A percentile compares a stretch with the other conserved stretches of the same genome.
Conservation (phyloP, 2,888 invertebrate species). For the Ophioninae sp. region DNA sequence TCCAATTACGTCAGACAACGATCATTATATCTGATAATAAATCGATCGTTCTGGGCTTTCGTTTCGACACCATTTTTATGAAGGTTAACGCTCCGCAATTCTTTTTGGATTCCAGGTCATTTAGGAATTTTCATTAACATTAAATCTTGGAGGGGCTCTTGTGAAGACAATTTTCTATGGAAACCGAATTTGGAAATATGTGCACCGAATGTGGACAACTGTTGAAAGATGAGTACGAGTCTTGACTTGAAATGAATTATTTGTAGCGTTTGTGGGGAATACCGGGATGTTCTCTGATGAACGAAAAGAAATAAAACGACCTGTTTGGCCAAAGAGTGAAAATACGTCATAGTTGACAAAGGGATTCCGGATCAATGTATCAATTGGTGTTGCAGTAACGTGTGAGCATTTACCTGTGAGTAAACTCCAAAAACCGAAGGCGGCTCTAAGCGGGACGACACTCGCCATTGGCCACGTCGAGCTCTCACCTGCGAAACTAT, state of each 20-base stretch:
- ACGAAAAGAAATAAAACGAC: neutral
- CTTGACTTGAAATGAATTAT: neutral
- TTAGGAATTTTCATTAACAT: too few relatives aligned
- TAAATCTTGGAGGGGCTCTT: neutral
- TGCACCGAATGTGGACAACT: neutral
- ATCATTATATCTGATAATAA: neutral
- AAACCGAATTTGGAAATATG: neutral
- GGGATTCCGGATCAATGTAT: neutral
- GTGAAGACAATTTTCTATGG: neutral
- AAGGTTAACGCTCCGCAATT: neutral
- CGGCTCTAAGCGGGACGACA: slow-evolving; percentile 81
- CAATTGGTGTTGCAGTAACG: neutral
- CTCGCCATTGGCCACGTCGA: slow-evolving; percentile 77
- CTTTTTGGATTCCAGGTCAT: neutral
- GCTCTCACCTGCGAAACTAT: slow-evolving; percentile 79
- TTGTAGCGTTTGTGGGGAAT: neutral
- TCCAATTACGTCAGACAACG: neutral
- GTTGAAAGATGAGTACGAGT: neutral
- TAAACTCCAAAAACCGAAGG: slow-evolving; percentile 86
- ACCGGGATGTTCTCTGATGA: neutral
- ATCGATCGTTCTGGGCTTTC: neutral
- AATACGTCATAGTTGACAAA: neutral
- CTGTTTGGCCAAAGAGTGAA: neutral
- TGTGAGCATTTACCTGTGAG: slow-evolving; percentile 76
- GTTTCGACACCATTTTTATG: neutral